These are phyloP conservation scores for Hydrozoanthus gracilis DNA, from an alignment of 92 coral and sea anemone genomes.

Conservation along the genomic window DNA sequence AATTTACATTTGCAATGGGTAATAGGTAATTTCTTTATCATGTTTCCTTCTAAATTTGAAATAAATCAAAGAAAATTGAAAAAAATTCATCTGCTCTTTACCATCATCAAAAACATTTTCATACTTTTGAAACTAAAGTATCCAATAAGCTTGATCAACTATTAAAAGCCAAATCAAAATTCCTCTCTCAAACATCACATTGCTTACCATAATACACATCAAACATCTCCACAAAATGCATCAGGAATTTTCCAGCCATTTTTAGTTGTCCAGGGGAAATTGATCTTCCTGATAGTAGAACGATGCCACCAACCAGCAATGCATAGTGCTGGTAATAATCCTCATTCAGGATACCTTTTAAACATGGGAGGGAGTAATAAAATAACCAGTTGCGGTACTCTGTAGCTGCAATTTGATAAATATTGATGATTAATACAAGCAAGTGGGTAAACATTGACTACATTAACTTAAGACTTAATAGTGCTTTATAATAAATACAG, in stretches of 20 bases:
- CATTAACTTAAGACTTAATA: too few species aligned
- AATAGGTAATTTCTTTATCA: neutral
- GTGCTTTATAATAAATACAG: too few species aligned
- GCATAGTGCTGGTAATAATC: constrained; percentile 58
- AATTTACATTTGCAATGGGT: neutral
- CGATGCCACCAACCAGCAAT: constrained; percentile 40
- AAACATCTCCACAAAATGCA: constrained; percentile 21
- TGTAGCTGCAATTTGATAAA: constrained; percentile 51
- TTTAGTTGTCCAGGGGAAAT: neutral
- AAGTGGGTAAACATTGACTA: too few species aligned
- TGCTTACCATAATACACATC: constrained; percentile 29
- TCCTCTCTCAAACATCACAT: too few species aligned
- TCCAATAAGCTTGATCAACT: neutral
- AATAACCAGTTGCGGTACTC: constrained; percentile 63
- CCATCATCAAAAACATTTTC: neutral
- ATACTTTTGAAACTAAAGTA: neutral
- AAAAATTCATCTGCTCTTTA: neutral
- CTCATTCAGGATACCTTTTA: constrained; percentile 55
- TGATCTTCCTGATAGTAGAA: neutral
- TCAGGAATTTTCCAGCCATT: neutral
- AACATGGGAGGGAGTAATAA: constrained; percentile 57
- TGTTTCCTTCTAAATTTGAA: constrained; percentile 1
- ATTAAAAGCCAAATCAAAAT: neutral
- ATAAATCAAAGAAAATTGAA: constrained; percentile 1
- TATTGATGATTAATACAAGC: too few species aligned